A percentile compares a stretch with the other conserved stretches of the same genome.
These are phyloP conservation scores for Oxyruncus cristatus DNA, from an alignment of 2,113 vertebrate species.

Conservation along the genomic window DNA sequence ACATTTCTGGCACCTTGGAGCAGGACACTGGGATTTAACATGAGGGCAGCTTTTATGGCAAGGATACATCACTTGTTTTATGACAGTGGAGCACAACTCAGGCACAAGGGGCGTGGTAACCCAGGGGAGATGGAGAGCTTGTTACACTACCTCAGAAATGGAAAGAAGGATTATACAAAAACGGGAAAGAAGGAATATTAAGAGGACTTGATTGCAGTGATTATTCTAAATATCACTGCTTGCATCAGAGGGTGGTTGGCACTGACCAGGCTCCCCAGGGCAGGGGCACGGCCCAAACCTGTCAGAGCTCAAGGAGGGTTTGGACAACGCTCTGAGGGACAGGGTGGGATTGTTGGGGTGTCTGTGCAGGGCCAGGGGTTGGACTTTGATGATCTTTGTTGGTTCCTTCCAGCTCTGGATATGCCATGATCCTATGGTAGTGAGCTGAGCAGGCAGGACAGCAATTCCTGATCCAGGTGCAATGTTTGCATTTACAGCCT, in stretches of 20 bases:
- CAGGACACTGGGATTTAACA: neutral
- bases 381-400: rapidly evolving
- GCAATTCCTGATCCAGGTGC: neutral
- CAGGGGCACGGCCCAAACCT: neutral
- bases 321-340: neutral
- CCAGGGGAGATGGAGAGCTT: neutral
- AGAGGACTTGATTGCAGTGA: neutral
- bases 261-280: neutral
- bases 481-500: neutral
- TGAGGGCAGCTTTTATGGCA: neutral
- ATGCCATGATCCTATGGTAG: rapidly evolving
- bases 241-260: neutral
- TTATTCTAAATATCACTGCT: neutral
- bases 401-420: neutral
- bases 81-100: neutral
- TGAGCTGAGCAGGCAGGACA: neutral
- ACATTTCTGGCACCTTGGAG: neutral
- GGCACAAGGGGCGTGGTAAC: neutral
- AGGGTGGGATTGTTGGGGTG: neutral
- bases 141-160: neutral
- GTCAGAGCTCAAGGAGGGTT: neutral
- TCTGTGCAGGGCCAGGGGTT: neutral
- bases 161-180: neutral
- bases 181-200: neutral
- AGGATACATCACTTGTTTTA: neutral